A percentile compares a stretch with the other conserved stretches of the same genome.
Conservation (phyloP, 2,113 vertebrate genomes). For the Oreochromis tanganicae region DNA sequence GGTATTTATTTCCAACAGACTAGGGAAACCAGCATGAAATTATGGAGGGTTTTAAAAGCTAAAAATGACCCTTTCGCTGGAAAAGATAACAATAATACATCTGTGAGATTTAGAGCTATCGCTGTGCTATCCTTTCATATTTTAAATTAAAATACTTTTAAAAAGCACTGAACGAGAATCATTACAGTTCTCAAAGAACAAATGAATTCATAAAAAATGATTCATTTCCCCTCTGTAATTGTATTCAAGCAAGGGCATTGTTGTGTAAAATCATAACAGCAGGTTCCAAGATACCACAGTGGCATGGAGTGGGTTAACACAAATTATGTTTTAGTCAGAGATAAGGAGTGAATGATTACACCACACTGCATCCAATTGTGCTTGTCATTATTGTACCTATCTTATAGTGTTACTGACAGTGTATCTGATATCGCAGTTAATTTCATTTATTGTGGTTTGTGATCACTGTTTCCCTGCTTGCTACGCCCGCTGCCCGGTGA, state of each 20-base stretch:
- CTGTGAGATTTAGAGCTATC: neutral
- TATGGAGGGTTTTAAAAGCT: neutral
- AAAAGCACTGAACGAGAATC: neutral
- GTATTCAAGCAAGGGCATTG: constrained; percentile 10
- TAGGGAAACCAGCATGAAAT: neutral
- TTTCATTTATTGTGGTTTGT: constrained; percentile 45
- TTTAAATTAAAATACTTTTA: neutral
- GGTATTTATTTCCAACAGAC: neutral
- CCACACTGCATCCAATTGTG: constrained; percentile 41
- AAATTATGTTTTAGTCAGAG: constrained; percentile 39
- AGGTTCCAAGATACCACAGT: constrained; percentile 17
- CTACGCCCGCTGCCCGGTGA: constrained; percentile 13
- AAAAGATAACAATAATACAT: neutral
- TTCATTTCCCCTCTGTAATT: neutral
- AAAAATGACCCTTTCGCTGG: neutral
- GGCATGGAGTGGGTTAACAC: constrained; percentile 31
- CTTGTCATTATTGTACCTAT: constrained; percentile 42
- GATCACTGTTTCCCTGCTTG: constrained; percentile 12
- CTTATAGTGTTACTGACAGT: constrained; percentile 27
- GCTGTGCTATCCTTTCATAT: neutral
- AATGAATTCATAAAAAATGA: neutral
- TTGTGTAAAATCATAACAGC: constrained; percentile 34
- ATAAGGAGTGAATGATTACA: constrained; percentile 56
- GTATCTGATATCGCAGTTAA: constrained; percentile 38
- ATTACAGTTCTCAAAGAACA: neutral